Percentiles rank a stretch among this genome's conserved stretches.
These are phyloP conservation scores for Drosophila lini DNA, from an alignment of 1,140 invertebrate genomes.

Conservation along the genomic window DNA sequence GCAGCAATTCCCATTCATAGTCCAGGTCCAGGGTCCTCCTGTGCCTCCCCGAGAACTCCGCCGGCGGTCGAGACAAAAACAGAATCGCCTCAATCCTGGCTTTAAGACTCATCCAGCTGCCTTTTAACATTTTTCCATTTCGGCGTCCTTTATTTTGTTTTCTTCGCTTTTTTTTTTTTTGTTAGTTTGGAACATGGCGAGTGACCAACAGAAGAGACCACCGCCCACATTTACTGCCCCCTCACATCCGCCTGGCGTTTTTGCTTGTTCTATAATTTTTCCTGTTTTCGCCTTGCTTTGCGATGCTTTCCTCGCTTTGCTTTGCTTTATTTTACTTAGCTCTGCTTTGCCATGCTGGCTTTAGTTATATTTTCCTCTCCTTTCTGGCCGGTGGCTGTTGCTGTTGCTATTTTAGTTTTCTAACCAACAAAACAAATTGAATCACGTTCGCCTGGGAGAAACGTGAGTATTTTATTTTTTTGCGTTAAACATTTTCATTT, in stretches of 20 bases:
- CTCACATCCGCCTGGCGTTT: constrained; percentile 33
- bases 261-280: constrained; percentile 52
- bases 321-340: constrained; percentile 36
- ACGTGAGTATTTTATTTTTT: constrained; percentile 82
- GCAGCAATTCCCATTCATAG: constrained; percentile 68
- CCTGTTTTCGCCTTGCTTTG: constrained; percentile 46
- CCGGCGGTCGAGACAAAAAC: constrained; percentile 9
- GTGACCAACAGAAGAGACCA: constrained; percentile 26
- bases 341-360: constrained; percentile 40
- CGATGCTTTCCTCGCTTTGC: constrained; percentile 31
- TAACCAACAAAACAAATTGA: constrained; percentile 83
- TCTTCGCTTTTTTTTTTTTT: constrained; percentile 16
- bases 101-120: constrained; percentile 56
- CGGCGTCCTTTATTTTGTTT: constrained; percentile 9
- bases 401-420: constrained; percentile 80
- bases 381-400: constrained; percentile 14
- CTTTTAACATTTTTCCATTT: constrained; percentile 43
- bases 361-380: constrained; percentile 56
- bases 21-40: constrained; percentile 25
- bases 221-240: constrained; percentile 54
- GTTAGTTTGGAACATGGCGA: constrained; percentile 25
- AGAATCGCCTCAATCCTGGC: constrained; percentile 57
- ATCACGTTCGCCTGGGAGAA: constrained; percentile 77
- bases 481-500: constrained; percentile 82
- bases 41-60: constrained; percentile 16